Base-by-base conservation (phyloP, 2,797 vertebrate species). In the Chiroxiphia lanceolata region DNA sequence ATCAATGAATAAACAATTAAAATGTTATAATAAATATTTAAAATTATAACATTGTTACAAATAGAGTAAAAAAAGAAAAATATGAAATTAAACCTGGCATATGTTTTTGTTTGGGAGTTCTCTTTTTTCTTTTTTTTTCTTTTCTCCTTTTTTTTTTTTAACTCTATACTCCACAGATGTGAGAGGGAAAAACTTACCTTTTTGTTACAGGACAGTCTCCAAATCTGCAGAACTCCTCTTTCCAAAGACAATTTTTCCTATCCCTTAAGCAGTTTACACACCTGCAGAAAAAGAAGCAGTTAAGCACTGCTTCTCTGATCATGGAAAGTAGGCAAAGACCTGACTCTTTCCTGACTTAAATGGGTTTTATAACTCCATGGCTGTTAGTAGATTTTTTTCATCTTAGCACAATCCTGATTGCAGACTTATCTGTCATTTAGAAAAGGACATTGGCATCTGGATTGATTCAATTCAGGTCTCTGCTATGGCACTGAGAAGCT, bases 371-470 rank as follows among this genome's bases (percentile, higher is more conserved):
- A 82, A 87, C 3, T 47, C 64, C 26, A 44, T 33, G 25, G 21
- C 13, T 40, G 9, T 56, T n/a, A 82, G 36, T 13, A 72, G 44
- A 76, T 53, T 72, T 89, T 67, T 91, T 77, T 59, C 25, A 15
- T 59, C 23, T 60, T 64, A 84, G 40, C 17, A 68, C 34, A 77
- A 60, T 63, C 21, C n/a, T 76, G 65, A 87, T 65, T 81, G 26
- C 68, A 89, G 77, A 94, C 64, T 50, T 71, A 77, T 83, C 75
- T 89, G 71, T 65, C 84, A 78, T 92, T 74, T 80, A 91, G 6
- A 79, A 38, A 90, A 90, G 89, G 83, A 54, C 78, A 71, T 1
- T 64, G 71, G 53, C 10, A 9, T 74, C 23, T 60, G 48, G 56
- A 89, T 95, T 90, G 71, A 89, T 63, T 61, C 6, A 4, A 4